phyloP scores from a whole-genome alignment of 2,797 vertebrate species.

The Numenius phaeopus region DNA sequence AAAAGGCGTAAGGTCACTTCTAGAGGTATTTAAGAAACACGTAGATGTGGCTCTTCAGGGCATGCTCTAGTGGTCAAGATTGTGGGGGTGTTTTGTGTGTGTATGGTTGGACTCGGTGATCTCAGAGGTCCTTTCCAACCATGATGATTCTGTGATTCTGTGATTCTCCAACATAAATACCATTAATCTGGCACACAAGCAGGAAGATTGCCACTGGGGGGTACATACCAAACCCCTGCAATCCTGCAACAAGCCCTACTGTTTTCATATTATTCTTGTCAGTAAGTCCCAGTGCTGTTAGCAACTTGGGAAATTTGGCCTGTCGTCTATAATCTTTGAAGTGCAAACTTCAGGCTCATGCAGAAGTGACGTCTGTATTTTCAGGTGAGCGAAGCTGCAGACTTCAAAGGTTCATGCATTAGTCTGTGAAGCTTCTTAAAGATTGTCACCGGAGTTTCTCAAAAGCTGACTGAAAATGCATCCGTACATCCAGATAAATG shows the following conservation, averaged over 20 bases:
- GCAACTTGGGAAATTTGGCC: neutral
- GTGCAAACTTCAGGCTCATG: neutral
- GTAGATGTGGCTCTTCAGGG: too few relatives aligned
- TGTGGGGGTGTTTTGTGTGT: too few relatives aligned
- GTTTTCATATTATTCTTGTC: neutral
- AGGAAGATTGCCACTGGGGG: rapidly evolving
- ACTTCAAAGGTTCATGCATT: constrained; percentile 36
- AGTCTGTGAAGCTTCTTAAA: constrained; percentile 45
- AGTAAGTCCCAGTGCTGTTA: neutral
- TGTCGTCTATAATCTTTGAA: constrained; percentile 39
- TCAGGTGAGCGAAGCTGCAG: constrained; percentile 24
- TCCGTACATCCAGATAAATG: constrained; percentile 32
- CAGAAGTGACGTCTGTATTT: constrained; percentile 27
- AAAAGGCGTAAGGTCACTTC: neutral
- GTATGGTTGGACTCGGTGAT: too few relatives aligned
- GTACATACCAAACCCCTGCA: too few relatives aligned
- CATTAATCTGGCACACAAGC: rapidly evolving
- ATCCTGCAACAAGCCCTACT: neutral
- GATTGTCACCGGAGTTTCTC: constrained; percentile 53
- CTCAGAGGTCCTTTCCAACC: too few relatives aligned
- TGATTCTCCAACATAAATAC: neutral
- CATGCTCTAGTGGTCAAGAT: too few relatives aligned
- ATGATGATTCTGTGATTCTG: too few relatives aligned
- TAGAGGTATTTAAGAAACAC: too few relatives aligned
- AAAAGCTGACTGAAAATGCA: constrained; percentile 14